These are phyloP conservation scores for Oryzias celebensis DNA, from an alignment of 2,113 vertebrate species.

Conservation along the genomic window DNA sequence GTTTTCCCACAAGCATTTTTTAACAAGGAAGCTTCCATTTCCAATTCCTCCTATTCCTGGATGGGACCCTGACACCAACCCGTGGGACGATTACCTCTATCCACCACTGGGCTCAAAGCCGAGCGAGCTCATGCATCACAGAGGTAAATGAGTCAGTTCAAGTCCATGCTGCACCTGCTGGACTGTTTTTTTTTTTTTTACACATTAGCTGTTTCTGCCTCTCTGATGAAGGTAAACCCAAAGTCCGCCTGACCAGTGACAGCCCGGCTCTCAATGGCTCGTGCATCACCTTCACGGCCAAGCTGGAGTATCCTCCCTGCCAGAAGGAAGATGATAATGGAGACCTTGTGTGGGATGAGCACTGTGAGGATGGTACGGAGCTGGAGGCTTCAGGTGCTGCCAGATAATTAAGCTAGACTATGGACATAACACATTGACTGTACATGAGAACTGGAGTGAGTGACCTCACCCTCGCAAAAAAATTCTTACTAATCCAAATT, in stretches of 20 bases:
- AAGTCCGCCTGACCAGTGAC: constrained; percentile 82
- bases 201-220: neutral
- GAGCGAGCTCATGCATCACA: constrained; percentile 64
- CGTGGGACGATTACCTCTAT: constrained; percentile 89
- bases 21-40: constrained; percentile 63
- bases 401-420: constrained; percentile 29
- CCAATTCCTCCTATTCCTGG: constrained; percentile 68
- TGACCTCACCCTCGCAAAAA: too few relatives aligned
- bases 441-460: too few relatives aligned
- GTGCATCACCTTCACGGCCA: constrained; percentile 83
- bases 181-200: neutral
- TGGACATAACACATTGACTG: neutral
- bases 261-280: constrained; percentile 92
- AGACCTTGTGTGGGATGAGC: constrained; percentile 82
- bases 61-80: constrained; percentile 82
- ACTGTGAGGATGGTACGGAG: constrained; percentile 83
- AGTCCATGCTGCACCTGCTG: neutral
- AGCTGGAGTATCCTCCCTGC: constrained; percentile 85
- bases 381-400: constrained; percentile 71
- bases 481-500: too few relatives aligned
- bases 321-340: constrained; percentile 84
- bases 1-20: constrained; percentile 75
- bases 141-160: constrained; percentile 33
- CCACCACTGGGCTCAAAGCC: constrained; percentile 78
- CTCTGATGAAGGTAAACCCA: constrained; percentile 69